These are phyloP conservation scores for Galleria mellonella DNA, from an alignment of 1,140 invertebrate species.

Conservation along the genomic window DNA sequence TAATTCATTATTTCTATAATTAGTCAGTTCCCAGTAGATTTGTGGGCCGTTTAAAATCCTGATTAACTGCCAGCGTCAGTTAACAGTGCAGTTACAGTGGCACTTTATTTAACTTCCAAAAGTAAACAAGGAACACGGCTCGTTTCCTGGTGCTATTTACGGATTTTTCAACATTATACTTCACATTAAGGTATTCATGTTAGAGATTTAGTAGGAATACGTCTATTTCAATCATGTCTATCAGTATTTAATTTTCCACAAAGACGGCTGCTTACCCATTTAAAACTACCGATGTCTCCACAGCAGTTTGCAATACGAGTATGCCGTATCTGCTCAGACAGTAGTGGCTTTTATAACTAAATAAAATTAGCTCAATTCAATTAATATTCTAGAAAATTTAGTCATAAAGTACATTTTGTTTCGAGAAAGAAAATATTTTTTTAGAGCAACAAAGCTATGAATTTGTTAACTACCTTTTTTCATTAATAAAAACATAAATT, in stretches of 20 bases:
- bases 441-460: too few species aligned
- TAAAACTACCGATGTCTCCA: too few species aligned
- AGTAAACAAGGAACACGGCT: conserved; percentile 1
- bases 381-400: too few species aligned
- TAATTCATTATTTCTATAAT: neutral
- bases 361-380: too few species aligned
- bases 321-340: too few species aligned
- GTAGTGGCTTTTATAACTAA: too few species aligned
- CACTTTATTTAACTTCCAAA: conserved; percentile 5
- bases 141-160: conserved; percentile 2
- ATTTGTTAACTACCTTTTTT: too few species aligned
- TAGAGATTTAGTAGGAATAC: neutral
- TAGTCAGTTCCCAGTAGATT: neutral
- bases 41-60: conserved; percentile 10
- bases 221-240: neutral
- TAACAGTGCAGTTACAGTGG: conserved; percentile 3
- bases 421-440: too few species aligned
- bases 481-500: too few species aligned
- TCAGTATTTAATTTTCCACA: neutral
- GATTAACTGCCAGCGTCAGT: conserved; percentile 6
- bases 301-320: neutral
- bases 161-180: neutral
- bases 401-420: too few species aligned
- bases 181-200: neutral
- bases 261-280: too few species aligned